phyloP scores from a whole-genome alignment of 2,797 vertebrate genomes.

The Mus spretus region DNA sequence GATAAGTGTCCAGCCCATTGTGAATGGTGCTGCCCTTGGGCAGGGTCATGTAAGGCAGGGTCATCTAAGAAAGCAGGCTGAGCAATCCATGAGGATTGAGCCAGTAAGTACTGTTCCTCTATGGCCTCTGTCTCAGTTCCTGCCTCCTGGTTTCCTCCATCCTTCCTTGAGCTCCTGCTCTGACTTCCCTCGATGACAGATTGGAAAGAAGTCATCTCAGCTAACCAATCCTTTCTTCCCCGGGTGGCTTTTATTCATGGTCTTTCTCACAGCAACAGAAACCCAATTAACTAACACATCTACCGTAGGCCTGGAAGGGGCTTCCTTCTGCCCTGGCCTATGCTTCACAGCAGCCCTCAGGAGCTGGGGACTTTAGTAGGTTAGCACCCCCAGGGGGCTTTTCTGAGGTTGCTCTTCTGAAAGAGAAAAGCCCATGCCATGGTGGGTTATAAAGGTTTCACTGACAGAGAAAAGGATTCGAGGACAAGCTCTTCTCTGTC shows the following conservation, averaged over 20 bases:
- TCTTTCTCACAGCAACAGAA: background rate
- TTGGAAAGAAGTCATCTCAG: background rate
- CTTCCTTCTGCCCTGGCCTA: background rate
- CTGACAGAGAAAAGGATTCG: background rate
- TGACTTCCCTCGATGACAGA: background rate
- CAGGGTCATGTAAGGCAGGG: background rate
- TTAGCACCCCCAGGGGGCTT: background rate
- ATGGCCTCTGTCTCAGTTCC: background rate
- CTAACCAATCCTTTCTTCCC: background rate
- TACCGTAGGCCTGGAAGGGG: background rate
- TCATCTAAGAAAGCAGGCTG: too few species aligned
- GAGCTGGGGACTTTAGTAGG: background rate
- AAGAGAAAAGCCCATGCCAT: fast-evolving
- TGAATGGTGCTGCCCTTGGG: background rate
- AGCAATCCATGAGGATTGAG: background rate
- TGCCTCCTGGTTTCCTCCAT: background rate
- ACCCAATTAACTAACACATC: background rate
- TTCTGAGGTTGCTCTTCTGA: background rate
- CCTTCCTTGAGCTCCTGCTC: background rate
- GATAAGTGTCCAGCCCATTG: background rate
- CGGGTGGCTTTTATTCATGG: background rate
- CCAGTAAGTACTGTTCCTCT: background rate
- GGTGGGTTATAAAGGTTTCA: background rate
- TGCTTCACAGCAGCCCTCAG: fast-evolving
- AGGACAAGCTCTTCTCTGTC: background rate